Conservation (phyloP, 2,797 vertebrate species). For the Hemitrygon akajei region DNA sequence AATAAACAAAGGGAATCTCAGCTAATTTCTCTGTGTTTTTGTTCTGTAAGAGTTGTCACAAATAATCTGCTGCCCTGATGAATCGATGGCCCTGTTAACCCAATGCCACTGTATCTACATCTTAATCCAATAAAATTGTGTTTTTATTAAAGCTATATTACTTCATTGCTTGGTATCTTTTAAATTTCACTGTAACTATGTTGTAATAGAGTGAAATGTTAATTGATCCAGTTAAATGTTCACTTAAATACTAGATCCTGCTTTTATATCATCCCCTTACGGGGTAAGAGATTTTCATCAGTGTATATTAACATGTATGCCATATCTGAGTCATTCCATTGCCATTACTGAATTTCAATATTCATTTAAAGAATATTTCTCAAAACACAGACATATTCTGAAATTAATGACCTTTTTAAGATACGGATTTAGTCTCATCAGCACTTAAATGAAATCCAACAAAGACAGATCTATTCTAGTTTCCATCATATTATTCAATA, state of each 20-base stretch:
- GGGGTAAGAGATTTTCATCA: background rate
- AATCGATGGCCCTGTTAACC: no score
- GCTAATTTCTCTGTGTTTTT: no score
- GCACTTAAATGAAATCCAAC: background rate
- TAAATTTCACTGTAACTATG: background rate
- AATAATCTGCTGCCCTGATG: no score
- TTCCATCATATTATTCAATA: background rate
- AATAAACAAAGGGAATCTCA: no score
- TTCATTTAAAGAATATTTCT: background rate
- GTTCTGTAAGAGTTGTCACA: no score
- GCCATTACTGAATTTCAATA: background rate
- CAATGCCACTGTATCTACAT: background rate
- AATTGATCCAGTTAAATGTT: background rate
- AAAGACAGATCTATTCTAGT: background rate
- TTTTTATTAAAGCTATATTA: background rate
- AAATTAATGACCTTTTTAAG: no score
- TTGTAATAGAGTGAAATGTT: background rate
- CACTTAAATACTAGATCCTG: background rate
- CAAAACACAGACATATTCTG: background rate
- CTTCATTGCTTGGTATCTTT: background rate
- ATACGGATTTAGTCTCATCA: no score
- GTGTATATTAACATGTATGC: background rate
- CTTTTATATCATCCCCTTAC: background rate
- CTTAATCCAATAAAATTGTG: background rate
- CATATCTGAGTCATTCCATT: background rate